Evolutionary conservation across 2,888 invertebrate species (phyloP).

Genomic region (Macrosiphum euphorbiae): DNA sequence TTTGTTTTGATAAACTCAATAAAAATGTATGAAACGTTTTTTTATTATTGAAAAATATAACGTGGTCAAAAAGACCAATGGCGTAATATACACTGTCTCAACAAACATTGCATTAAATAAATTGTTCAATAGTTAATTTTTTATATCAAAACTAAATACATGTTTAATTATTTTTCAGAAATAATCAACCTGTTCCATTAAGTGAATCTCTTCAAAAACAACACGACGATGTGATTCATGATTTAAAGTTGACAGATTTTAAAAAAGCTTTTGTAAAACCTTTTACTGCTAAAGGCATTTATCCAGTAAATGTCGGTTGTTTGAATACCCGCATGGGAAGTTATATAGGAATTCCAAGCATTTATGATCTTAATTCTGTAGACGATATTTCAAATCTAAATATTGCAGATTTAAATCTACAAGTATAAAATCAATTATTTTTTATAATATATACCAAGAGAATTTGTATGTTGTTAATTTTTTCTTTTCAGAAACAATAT

Average conservation of each 20-base stretch:
- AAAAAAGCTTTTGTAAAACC: constrained; percentile 54
- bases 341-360: constrained; percentile 80
- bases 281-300: constrained; percentile 82
- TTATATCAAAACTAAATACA: not conserved
- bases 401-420: not conserved
- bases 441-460: not conserved
- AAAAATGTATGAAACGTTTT: no score
- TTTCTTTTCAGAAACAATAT: constrained; percentile 75
- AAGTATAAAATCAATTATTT: constrained; percentile 35
- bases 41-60: no score
- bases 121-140: not conserved
- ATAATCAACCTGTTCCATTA: constrained; percentile 45
- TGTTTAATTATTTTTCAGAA: constrained; percentile 50
- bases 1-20: no score
- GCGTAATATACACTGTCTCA: no score
- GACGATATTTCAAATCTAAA: constrained; percentile 9
- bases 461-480: not conserved
- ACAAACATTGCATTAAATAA: not conserved
- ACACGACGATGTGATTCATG: constrained; percentile 59
- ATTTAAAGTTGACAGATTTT: constrained; percentile 62
- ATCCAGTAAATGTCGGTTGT: constrained; percentile 80
- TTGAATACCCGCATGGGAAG: constrained; percentile 74
- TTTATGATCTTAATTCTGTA: constrained; percentile 1
- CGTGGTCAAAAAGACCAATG: no score
- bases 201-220: constrained; percentile 43